Conservation (phyloP, 2,113 vertebrate species). For the Marcusenius ussheri region DNA sequence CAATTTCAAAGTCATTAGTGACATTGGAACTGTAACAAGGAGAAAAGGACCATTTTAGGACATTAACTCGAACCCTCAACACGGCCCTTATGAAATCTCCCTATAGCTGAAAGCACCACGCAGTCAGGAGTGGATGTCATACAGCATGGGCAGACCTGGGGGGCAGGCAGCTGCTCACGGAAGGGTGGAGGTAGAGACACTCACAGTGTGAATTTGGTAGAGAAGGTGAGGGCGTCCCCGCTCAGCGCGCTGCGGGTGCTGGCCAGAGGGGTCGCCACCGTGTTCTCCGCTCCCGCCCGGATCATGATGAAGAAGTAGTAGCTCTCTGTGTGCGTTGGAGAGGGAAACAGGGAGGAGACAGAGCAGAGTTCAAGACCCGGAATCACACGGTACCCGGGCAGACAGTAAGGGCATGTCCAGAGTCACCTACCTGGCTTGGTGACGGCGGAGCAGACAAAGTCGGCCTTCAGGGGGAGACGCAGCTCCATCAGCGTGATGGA, state of each 20-base stretch:
- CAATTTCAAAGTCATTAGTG: constrained; percentile 82
- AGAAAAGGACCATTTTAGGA: background rate
- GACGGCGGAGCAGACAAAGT: constrained; percentile 79
- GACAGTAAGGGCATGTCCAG: background rate
- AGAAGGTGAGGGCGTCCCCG: constrained; percentile 83
- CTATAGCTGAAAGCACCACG: background rate
- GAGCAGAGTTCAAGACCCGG: background rate
- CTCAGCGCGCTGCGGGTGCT: constrained; percentile 72
- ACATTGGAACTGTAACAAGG: constrained; percentile 68
- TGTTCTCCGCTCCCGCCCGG: constrained; percentile 78
- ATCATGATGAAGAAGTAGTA: constrained; percentile 85
- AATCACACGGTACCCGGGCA: background rate
- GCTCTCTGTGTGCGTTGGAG: constrained; percentile 65
- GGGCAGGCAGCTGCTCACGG: background rate
- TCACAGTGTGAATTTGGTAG: constrained; percentile 81
- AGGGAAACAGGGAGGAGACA: background rate
- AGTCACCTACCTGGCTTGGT: constrained; percentile 73
- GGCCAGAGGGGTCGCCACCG: constrained; percentile 78
- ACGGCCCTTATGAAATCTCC: background rate
- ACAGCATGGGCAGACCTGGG: background rate
- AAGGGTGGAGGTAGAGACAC: constrained; percentile 28
- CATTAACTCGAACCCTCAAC: background rate
- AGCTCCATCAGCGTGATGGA: constrained; percentile 81
- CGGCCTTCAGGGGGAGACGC: constrained; percentile 87
- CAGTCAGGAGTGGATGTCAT: background rate